These are phyloP conservation scores for Drosophila micromelanica DNA, from an alignment of 1,140 invertebrate species.

Conservation along the genomic window DNA sequence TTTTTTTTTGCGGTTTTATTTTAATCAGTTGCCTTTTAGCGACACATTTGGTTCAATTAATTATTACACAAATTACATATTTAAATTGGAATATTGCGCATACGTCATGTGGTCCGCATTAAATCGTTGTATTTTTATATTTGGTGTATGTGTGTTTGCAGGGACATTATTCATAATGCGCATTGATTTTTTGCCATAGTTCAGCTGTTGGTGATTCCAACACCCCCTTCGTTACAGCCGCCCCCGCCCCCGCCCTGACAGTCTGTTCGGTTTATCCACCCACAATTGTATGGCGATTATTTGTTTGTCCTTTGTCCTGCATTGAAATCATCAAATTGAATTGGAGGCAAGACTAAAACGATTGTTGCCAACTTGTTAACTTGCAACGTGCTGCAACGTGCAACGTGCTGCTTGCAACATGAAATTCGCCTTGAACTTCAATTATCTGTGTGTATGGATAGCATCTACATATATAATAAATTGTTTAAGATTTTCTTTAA, in stretches of 20 bases:
- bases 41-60: constrained; percentile 2
- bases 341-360: not conserved
- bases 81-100: constrained; percentile 5
- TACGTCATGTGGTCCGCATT: constrained; percentile 1
- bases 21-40: constrained; percentile 1
- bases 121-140: not conserved
- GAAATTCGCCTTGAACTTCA: not conserved
- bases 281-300: not conserved
- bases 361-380: not conserved
- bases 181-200: constrained; percentile 6
- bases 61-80: constrained; percentile 9
- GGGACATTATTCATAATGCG: not conserved
- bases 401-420: not conserved
- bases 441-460: too few relatives aligned
- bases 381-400: not conserved
- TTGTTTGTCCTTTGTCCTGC: not conserved
- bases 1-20: not conserved
- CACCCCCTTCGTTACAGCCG: too few relatives aligned
- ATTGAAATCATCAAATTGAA: constrained; percentile 13
- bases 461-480: not conserved
- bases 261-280: not conserved
- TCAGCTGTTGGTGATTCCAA: not conserved
- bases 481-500: not conserved
- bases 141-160: not conserved
- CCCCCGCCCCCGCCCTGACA: not conserved